Evolutionary conservation across 2,797 vertebrate species (phyloP).

Genomic region (Lacerta agilis): DNA sequence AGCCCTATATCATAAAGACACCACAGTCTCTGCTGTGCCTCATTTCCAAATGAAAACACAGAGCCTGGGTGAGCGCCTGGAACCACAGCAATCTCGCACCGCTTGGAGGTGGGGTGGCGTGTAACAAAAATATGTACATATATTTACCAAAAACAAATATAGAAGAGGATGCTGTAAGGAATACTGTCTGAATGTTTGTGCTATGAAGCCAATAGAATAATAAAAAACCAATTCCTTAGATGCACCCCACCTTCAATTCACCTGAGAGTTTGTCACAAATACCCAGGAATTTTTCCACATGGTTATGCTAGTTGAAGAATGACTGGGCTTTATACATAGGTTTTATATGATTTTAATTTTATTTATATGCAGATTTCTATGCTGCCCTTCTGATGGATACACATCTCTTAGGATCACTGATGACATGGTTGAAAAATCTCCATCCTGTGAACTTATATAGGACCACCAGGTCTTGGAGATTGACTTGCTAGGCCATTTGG

Average conservation of each 20-base stretch:
- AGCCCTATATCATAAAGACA: too few species aligned
- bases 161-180: conserved; percentile 1
- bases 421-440: too few species aligned
- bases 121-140: background rate
- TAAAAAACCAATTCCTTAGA: background rate
- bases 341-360: background rate
- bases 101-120: too few species aligned
- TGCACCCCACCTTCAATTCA: background rate
- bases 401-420: too few species aligned
- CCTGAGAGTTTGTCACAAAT: background rate
- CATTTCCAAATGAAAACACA: too few species aligned
- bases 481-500: too few species aligned
- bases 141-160: conserved; percentile 32
- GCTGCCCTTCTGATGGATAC: too few species aligned
- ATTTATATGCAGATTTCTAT: background rate
- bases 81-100: too few species aligned
- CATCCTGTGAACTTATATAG: too few species aligned
- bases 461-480: too few species aligned
- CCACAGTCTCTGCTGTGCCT: too few species aligned
- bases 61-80: too few species aligned
- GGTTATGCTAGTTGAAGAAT: background rate
- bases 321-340: background rate
- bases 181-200: background rate
- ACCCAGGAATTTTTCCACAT: background rate
- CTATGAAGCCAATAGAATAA: background rate